These are phyloP conservation scores for Girardia tigrina DNA, from an alignment of 2,888 invertebrate genomes.

Conservation along the genomic window DNA sequence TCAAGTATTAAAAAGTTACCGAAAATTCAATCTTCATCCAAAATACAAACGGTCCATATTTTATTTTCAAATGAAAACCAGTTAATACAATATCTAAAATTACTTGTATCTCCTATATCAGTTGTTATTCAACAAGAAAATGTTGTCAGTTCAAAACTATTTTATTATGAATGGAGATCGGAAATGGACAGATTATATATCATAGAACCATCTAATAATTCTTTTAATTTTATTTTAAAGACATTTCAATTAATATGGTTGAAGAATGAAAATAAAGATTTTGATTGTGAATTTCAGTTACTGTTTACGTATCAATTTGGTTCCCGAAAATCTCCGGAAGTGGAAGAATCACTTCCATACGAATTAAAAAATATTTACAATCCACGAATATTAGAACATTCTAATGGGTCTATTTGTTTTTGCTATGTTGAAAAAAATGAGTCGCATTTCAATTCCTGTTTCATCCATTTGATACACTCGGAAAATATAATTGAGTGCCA, in stretches of 20 bases:
- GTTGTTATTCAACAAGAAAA: neutral
- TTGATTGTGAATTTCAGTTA: slow-evolving; percentile 4
- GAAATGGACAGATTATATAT: neutral
- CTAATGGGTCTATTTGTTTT: slow-evolving; percentile 7
- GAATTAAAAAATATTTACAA: neutral
- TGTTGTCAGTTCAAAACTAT: neutral
- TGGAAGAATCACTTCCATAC: neutral
- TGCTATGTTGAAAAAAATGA: neutral
- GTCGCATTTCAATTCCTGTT: neutral
- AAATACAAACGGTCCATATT: neutral
- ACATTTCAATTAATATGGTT: neutral
- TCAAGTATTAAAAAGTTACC: neutral
- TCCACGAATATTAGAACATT: neutral
- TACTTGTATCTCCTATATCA: neutral
- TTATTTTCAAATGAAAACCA: neutral
- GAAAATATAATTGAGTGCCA: neutral
- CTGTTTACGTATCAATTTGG: neutral
- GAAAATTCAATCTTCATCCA: neutral
- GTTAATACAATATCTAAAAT: neutral
- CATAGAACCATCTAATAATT: neutral
- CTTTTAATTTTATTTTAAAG: neutral
- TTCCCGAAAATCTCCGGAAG: neutral
- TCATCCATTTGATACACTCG: neutral
- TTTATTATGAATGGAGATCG: neutral
- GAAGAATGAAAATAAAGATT: neutral